Percentiles rank a stretch among this genome's conserved stretches.
Conservation (phyloP, 1,140 invertebrate genomes). For the Cherax quadricarinatus region DNA sequence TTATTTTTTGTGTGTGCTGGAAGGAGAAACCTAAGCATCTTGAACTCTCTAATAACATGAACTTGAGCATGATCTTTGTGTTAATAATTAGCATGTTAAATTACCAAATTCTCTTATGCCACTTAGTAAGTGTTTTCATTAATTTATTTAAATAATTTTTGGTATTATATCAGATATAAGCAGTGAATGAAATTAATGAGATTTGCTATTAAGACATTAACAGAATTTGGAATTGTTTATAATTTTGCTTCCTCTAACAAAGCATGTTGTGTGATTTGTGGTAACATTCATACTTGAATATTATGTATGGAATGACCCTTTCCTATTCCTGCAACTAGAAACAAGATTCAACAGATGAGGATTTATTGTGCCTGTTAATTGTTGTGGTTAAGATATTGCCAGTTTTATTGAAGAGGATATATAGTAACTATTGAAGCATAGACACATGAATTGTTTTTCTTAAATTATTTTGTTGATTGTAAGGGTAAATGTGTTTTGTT, state of each 20-base stretch:
- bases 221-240: not conserved
- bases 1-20: slow-evolving; percentile 7
- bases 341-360: not conserved
- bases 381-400: not conserved
- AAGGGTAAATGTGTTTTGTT: no score
- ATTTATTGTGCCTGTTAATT: not conserved
- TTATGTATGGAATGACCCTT: not conserved
- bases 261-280: not conserved
- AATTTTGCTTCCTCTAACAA: not conserved
- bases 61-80: slow-evolving; percentile 21
- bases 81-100: not conserved
- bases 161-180: not conserved
- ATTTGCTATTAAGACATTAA: not conserved
- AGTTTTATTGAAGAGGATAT: no score
- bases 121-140: not conserved
- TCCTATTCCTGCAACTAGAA: not conserved
- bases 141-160: not conserved
- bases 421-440: no score
- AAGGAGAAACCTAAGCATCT: not conserved
- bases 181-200: no score
- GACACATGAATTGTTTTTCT: no score
- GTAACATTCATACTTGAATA: not conserved
- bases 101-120: not conserved
- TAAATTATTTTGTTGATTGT: no score
- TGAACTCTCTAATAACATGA: not conserved